Conservation (phyloP, 2,888 invertebrate genomes). For the Eristalis arbustorum region DNA sequence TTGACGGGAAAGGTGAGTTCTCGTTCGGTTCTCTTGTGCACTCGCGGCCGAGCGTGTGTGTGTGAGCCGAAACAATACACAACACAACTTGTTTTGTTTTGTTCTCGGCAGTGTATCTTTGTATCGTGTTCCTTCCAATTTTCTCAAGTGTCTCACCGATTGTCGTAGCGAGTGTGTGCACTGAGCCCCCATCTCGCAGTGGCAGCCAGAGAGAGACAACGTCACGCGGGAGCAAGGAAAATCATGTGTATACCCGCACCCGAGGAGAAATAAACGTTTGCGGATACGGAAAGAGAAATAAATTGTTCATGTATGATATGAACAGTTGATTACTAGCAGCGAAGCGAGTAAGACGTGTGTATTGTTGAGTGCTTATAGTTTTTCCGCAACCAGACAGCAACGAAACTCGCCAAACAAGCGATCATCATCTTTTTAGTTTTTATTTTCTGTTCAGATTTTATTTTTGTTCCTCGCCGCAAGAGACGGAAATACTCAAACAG, state of each 20-base stretch:
- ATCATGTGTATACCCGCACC: not conserved
- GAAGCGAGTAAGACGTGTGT: slow-evolving; percentile 80
- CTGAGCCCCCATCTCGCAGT: not conserved
- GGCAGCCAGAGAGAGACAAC: not conserved
- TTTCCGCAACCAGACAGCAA: slow-evolving; percentile 49
- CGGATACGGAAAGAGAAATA: slow-evolving; percentile 72
- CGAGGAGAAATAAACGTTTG: slow-evolving; percentile 39
- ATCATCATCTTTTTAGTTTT: slow-evolving; percentile 19
- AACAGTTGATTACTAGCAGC: slow-evolving; percentile 79
- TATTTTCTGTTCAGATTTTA: slow-evolving; percentile 28
- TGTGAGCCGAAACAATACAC: slow-evolving; percentile 43
- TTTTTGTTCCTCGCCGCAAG: not conserved
- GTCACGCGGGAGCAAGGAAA: not conserved
- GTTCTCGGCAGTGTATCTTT: slow-evolving; percentile 56
- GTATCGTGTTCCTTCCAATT: slow-evolving; percentile 40
- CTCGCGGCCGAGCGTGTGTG: not conserved
- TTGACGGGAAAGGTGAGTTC: slow-evolving; percentile 57
- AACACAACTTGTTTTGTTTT: slow-evolving; percentile 66
- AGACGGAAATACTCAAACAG: not conserved
- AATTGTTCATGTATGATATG: slow-evolving; percentile 61
- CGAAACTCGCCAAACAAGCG: not conserved
- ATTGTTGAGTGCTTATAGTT: slow-evolving; percentile 69
- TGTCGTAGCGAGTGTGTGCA: not conserved
- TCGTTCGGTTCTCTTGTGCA: no score
- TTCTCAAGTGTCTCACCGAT: not conserved